Conservation (phyloP, 2,797 vertebrate genomes). For the Taenioides sp. region DNA sequence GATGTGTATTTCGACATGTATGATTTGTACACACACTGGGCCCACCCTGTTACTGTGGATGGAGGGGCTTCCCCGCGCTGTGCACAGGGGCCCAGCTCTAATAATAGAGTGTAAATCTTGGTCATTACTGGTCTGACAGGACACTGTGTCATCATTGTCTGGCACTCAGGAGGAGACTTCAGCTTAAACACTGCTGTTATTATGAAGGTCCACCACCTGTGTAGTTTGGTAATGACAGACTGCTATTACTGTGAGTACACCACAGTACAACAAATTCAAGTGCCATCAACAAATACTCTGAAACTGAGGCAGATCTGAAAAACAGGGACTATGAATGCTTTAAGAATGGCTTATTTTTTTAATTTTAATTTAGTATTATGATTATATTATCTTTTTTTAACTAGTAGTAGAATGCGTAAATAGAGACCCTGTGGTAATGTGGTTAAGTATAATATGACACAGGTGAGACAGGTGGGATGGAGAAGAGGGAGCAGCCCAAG, state of each 20-base stretch:
- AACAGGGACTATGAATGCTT: not conserved
- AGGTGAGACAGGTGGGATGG: no score
- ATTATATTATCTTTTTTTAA: no score
- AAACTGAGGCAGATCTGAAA: conserved; percentile 11
- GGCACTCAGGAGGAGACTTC: conserved; percentile 57
- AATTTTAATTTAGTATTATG: no score
- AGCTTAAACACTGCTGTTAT: conserved; percentile 68
- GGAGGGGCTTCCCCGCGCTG: conserved; percentile 65
- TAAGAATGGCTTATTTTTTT: no score
- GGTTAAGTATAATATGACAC: no score
- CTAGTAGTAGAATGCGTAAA: no score
- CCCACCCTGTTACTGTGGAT: conserved; percentile 39
- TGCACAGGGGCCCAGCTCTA: conserved; percentile 70
- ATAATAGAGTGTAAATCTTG: conserved; percentile 78
- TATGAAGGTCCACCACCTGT: conserved; percentile 41
- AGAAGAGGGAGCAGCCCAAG: no score
- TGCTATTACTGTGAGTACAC: conserved; percentile 23
- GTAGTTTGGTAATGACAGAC: conserved; percentile 59
- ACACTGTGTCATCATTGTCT: conserved; percentile 74
- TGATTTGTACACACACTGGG: conserved; percentile 42
- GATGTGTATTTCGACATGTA: conserved; percentile 47
- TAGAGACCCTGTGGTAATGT: no score
- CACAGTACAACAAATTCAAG: conserved; percentile 37
- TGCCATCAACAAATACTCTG: conserved; percentile 32
- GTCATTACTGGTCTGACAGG: conserved; percentile 75